Evolutionary conservation across 2,113 vertebrate species (phyloP).

Genomic region (Trinectes maculatus): DNA sequence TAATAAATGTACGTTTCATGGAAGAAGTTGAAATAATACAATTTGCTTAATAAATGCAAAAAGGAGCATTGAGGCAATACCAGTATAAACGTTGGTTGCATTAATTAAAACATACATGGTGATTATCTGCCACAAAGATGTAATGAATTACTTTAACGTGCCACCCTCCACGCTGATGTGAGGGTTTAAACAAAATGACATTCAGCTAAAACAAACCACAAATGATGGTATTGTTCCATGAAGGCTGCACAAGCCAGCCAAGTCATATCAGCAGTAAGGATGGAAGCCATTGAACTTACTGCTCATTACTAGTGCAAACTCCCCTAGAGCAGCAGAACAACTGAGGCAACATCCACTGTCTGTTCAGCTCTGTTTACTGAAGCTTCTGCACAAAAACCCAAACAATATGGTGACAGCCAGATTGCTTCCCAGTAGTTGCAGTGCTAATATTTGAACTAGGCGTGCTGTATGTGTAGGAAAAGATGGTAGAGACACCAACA

Average conservation of each 20-base stretch:
- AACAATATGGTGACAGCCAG: constrained; percentile 73
- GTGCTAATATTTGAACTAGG: constrained; percentile 75
- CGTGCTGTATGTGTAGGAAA: constrained; percentile 68
- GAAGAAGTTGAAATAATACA: neutral
- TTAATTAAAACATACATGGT: constrained; percentile 11
- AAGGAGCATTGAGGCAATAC: neutral
- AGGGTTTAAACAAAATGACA: constrained; percentile 49
- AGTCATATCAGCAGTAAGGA: constrained; percentile 30
- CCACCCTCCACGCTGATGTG: constrained; percentile 15
- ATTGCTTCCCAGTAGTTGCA: constrained; percentile 70
- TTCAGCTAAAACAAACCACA: constrained; percentile 40
- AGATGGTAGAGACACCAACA: constrained; percentile 61
- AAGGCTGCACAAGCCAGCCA: constrained; percentile 42
- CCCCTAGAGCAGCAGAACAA: constrained; percentile 53
- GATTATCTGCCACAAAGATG: constrained; percentile 38
- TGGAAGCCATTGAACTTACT: constrained; percentile 57
- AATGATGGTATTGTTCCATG: constrained; percentile 46
- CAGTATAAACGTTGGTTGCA: too few species aligned
- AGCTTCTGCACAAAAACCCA: constrained; percentile 44
- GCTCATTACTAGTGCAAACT: constrained; percentile 57
- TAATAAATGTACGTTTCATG: too few species aligned
- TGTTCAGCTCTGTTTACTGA: constrained; percentile 64
- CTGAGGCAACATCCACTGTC: constrained; percentile 43
- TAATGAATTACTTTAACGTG: constrained; percentile 33
- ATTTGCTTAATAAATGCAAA: constrained; percentile 21